Conservation (phyloP, 2,113 vertebrate species). For the Pseudorectes ferrugineus region DNA sequence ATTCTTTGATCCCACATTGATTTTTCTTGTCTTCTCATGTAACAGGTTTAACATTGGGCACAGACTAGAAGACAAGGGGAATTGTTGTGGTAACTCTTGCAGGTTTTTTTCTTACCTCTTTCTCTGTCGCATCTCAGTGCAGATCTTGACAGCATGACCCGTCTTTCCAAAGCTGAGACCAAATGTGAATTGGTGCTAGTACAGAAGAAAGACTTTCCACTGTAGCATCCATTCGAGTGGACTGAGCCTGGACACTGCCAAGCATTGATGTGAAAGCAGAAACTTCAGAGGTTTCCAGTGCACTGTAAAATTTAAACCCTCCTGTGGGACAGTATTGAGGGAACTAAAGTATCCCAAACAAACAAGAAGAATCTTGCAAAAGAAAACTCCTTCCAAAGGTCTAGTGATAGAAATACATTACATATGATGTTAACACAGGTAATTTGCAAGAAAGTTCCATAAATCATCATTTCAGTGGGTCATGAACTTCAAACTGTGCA, state of each 20-base stretch:
- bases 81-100: background rate
- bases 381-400: background rate
- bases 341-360: background rate
- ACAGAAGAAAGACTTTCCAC: background rate
- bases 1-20: background rate
- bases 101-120: background rate
- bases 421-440: background rate
- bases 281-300: background rate
- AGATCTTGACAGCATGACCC: background rate
- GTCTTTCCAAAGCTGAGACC: background rate
- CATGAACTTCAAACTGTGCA: slow-evolving; percentile 39
- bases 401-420: background rate
- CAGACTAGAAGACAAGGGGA: background rate
- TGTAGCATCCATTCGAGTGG: background rate
- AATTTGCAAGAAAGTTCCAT: slow-evolving; percentile 10
- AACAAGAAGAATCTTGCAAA: background rate
- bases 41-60: background rate
- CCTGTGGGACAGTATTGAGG: background rate
- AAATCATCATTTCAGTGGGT: slow-evolving; percentile 24
- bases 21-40: background rate
- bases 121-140: background rate
- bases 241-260: background rate
- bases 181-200: background rate
- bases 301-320: background rate
- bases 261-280: background rate